phyloP scores from a whole-genome alignment of 2,113 vertebrate species.

The Aegotheles bennettii region DNA sequence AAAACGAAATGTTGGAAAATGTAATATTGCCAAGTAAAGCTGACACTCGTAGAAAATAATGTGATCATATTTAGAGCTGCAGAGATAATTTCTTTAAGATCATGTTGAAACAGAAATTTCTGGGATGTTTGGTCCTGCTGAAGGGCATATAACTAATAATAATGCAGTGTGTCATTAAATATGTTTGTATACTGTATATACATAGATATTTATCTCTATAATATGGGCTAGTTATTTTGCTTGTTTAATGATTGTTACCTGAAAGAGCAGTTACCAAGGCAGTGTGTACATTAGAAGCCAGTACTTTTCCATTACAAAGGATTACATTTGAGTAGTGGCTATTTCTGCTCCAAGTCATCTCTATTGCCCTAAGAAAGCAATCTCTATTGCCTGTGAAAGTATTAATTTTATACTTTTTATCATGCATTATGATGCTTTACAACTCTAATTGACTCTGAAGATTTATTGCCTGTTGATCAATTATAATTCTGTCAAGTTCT shows the following conservation, averaged over 20 bases:
- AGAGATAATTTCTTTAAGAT: slow-evolving; percentile 71
- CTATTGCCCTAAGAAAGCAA: background rate
- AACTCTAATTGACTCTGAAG: slow-evolving; percentile 1
- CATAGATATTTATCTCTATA: slow-evolving; percentile 73
- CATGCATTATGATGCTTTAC: slow-evolving; percentile 3
- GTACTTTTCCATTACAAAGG: slow-evolving; percentile 66
- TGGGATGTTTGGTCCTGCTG: slow-evolving; percentile 37
- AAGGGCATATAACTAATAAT: slow-evolving; percentile 53
- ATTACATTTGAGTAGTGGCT: background rate
- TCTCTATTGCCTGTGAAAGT: background rate
- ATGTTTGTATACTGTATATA: slow-evolving; percentile 38
- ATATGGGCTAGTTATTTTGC: background rate
- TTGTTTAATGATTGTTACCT: slow-evolving; percentile 71
- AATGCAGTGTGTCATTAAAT: slow-evolving; percentile 2
- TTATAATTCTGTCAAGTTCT: background rate
- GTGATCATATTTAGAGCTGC: slow-evolving; percentile 60
- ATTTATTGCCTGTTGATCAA: slow-evolving; percentile 36
- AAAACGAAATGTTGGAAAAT: slow-evolving; percentile 76
- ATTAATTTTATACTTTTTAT: background rate
- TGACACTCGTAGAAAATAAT: slow-evolving; percentile 73
- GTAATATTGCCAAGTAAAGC: slow-evolving; percentile 73
- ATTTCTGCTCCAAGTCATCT: slow-evolving; percentile 19
- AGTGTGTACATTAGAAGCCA: background rate
- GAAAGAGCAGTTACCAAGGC: slow-evolving; percentile 61
- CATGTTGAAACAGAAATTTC: slow-evolving; percentile 21